A percentile compares a stretch with the other conserved stretches of the same genome.
These are phyloP conservation scores for Patagioenas fasciata DNA, from an alignment of 2,113 vertebrate genomes.

Conservation along the genomic window DNA sequence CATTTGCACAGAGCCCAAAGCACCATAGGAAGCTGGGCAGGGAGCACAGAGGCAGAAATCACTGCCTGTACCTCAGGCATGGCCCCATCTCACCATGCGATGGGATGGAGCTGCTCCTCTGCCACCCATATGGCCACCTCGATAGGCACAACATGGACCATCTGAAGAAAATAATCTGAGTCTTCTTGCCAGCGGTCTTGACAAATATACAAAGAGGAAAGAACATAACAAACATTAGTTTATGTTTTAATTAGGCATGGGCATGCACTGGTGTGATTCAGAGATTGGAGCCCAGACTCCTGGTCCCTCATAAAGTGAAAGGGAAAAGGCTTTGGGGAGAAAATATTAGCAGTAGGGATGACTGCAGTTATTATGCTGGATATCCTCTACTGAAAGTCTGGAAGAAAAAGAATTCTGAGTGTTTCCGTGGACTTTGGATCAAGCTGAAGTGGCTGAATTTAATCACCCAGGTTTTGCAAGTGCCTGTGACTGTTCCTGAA, in stretches of 20 bases:
- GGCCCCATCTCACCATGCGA: fast-evolving
- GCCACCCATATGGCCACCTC: background rate
- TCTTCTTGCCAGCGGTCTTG: background rate
- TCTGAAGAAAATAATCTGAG: no score
- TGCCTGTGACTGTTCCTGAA: background rate
- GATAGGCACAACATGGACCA: fast-evolving
- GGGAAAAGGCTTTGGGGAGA: background rate
- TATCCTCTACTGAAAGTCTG: background rate
- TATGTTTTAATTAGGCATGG: background rate
- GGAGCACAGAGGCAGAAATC: background rate
- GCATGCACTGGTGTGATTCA: background rate
- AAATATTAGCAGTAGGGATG: background rate
- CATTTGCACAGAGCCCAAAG: background rate
- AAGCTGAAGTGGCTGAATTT: background rate
- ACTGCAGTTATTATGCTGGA: background rate
- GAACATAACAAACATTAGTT: background rate
- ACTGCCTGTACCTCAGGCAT: fast-evolving
- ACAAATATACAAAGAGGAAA: background rate
- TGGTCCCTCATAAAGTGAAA: background rate
- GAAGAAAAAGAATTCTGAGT: background rate
- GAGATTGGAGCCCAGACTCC: background rate
- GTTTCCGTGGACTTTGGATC: background rate
- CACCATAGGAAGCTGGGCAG: fast-evolving
- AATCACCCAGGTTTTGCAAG: background rate
- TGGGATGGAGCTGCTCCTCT: background rate